Percentiles rank a stretch among this genome's conserved stretches.
phyloP scores from a whole-genome alignment of 2,888 invertebrate species.

The Allygus modestus region DNA sequence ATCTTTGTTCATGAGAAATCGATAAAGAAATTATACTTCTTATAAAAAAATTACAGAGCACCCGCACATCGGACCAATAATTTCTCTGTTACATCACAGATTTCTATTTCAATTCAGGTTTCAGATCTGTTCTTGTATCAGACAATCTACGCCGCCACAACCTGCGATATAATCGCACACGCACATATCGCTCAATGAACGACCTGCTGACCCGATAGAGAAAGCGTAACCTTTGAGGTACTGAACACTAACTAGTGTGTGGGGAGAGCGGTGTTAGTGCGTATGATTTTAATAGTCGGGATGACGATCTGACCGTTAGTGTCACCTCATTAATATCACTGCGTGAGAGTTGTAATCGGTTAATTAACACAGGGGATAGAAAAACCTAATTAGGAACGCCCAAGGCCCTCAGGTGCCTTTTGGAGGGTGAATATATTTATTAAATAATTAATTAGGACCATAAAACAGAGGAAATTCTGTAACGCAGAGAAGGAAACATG shows the following conservation, averaged over 20 bases:
- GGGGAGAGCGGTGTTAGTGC: background rate
- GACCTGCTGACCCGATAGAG: background rate
- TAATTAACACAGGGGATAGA: background rate
- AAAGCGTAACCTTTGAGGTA: background rate
- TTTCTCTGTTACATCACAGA: slow-evolving; percentile 17
- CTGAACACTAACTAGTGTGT: background rate
- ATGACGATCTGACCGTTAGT: background rate
- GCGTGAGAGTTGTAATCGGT: background rate
- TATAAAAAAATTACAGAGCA: background rate
- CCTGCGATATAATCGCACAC: background rate
- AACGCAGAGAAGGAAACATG: background rate
- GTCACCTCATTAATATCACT: background rate
- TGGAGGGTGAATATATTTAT: background rate
- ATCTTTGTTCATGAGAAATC: background rate
- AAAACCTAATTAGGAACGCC: slow-evolving; percentile 5
- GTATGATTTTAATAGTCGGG: background rate
- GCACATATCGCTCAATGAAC: background rate
- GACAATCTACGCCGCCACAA: background rate
- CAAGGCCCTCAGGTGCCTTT: background rate
- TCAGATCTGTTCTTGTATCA: background rate
- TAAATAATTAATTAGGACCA: background rate
- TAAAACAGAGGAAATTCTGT: slow-evolving; percentile 25
- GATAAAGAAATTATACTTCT: background rate
- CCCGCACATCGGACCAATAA: background rate
- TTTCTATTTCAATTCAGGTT: slow-evolving; percentile 26